These are phyloP conservation scores for Platorchestia sp. DNA, from an alignment of 1,140 invertebrate species.

Conservation along the genomic window DNA sequence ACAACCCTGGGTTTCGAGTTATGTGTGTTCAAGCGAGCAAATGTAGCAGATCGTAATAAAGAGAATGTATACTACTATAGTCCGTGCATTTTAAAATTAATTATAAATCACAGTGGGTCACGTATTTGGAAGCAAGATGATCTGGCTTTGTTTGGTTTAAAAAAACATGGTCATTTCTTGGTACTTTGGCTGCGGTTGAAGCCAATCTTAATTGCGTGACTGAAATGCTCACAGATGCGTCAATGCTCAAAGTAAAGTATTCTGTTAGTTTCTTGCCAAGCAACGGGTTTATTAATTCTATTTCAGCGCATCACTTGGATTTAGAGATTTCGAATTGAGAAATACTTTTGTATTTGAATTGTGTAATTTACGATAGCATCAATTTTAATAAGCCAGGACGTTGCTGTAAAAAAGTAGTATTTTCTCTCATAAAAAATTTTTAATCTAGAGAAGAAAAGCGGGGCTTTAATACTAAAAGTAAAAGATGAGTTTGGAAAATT, in stretches of 20 bases:
- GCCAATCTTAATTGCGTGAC: not conserved
- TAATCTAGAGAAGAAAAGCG: too few relatives aligned
- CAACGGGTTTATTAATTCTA: too few relatives aligned
- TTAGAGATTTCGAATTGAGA: too few relatives aligned
- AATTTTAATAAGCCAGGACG: too few relatives aligned
- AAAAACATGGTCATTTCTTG: not conserved
- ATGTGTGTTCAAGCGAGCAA: not conserved
- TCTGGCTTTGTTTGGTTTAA: not conserved
- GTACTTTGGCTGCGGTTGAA: not conserved
- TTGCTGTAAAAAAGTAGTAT: too few relatives aligned
- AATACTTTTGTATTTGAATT: too few relatives aligned
- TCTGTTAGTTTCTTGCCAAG: too few relatives aligned
- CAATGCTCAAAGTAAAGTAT: not conserved
- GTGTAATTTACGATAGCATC: too few relatives aligned
- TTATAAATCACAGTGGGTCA: not conserved
- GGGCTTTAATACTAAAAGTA: too few relatives aligned
- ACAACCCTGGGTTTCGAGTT: not conserved
- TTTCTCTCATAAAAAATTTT: too few relatives aligned
- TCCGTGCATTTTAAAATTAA: not conserved
- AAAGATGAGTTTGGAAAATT: too few relatives aligned
- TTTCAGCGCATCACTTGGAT: too few relatives aligned
- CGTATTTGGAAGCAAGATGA: not conserved
- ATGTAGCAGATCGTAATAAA: not conserved
- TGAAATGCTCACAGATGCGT: not conserved
- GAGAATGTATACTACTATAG: not conserved